Evolutionary conservation across 1,140 invertebrate genomes (phyloP).

Genomic region (Drosophila hydei): DNA sequence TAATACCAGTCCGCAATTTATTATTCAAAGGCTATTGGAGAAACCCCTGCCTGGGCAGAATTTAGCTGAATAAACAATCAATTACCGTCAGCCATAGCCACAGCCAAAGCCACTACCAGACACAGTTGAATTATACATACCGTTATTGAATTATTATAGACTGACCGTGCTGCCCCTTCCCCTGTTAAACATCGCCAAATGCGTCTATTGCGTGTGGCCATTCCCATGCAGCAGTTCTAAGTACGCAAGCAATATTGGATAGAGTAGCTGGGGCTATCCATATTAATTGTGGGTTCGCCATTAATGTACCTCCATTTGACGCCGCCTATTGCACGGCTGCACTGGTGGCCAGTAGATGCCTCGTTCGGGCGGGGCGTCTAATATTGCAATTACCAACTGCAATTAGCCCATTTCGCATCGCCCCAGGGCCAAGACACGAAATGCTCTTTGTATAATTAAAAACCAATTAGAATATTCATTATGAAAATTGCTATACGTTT

Average conservation of each 20-base stretch:
- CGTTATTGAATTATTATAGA: conserved; percentile 67
- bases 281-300: conserved; percentile 68
- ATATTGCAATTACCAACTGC: conserved; percentile 74
- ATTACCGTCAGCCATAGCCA: conserved; percentile 53
- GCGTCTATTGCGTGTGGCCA: conserved; percentile 69
- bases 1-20: conserved; percentile 37
- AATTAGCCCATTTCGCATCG: conserved; percentile 72
- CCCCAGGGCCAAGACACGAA: conserved; percentile 33
- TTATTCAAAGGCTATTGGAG: conserved; percentile 54
- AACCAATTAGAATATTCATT: conserved; percentile 78
- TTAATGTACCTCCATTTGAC: conserved; percentile 46
- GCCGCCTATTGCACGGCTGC: conserved; percentile 36
- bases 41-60: conserved; percentile 44
- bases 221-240: conserved; percentile 32
- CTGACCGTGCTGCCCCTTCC: background rate
- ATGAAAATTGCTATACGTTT: conserved; percentile 61
- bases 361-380: conserved; percentile 60
- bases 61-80: conserved; percentile 73
- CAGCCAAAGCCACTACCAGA: too few relatives aligned
- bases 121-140: conserved; percentile 63
- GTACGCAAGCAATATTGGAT: conserved; percentile 1
- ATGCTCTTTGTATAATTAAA: conserved; percentile 66
- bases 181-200: conserved; percentile 53
- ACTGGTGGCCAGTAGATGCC: conserved; percentile 21
- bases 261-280: conserved; percentile 15